phyloP scores from a whole-genome alignment of 2,888 invertebrate species.

The Sphaeridia pumilis region DNA sequence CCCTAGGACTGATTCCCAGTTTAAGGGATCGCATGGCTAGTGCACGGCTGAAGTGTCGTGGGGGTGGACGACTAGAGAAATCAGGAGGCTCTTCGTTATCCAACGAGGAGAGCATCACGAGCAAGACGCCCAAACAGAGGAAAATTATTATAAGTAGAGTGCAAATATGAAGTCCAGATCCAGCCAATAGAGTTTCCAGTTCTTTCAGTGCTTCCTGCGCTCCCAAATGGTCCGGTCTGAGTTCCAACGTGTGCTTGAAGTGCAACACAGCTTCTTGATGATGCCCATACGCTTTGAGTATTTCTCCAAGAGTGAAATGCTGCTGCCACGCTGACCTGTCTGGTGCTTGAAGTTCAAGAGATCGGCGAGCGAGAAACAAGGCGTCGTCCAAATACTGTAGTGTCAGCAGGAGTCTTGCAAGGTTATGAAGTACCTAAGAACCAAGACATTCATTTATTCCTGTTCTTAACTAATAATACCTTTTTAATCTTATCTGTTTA shows the following conservation, averaged over 20 bases:
- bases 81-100: slow-evolving; percentile 44
- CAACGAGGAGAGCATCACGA: slow-evolving; percentile 67
- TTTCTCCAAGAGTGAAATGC: slow-evolving; percentile 81
- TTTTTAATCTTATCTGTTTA: slow-evolving; percentile 17
- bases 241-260: slow-evolving; percentile 65
- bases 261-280: slow-evolving; percentile 77
- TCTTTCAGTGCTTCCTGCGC: slow-evolving; percentile 67
- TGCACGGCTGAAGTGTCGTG: slow-evolving; percentile 75
- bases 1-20: slow-evolving; percentile 41
- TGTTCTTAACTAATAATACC: not conserved
- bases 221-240: slow-evolving; percentile 74
- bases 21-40: slow-evolving; percentile 67
- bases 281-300: slow-evolving; percentile 80
- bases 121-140: slow-evolving; percentile 67
- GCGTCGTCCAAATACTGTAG: slow-evolving; percentile 82
- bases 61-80: slow-evolving; percentile 50
- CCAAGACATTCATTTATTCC: slow-evolving; percentile 10
- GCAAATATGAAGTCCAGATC: slow-evolving; percentile 64
- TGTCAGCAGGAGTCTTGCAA: slow-evolving; percentile 71
- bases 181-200: slow-evolving; percentile 66
- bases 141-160: slow-evolving; percentile 76
- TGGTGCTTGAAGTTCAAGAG: slow-evolving; percentile 69
- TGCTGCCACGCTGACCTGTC: slow-evolving; percentile 83
- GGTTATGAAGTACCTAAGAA: slow-evolving; percentile 58
- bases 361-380: slow-evolving; percentile 64